phyloP scores from a whole-genome alignment of 2,888 invertebrate species.

The Athripsodes cinereus region DNA sequence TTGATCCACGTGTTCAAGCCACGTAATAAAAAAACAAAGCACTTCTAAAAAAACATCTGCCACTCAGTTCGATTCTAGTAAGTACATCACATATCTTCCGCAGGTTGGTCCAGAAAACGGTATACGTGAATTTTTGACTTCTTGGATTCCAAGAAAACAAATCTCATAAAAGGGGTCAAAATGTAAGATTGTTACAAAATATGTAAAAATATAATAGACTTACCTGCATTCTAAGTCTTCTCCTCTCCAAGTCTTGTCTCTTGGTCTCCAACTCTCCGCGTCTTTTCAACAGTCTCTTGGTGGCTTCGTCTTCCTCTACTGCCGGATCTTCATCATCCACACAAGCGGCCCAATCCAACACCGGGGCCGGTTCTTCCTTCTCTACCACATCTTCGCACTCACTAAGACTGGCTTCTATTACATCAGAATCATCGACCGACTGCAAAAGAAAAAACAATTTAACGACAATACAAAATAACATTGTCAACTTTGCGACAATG shows the following conservation, averaged over 20 bases:
- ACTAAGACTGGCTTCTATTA: constrained; percentile 33
- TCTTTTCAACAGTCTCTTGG: constrained; percentile 39
- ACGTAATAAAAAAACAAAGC: no score
- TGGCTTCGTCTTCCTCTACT: constrained; percentile 38
- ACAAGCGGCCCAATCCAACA: constrained; percentile 30
- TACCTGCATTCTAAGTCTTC: constrained; percentile 44
- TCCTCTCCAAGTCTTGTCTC: constrained; percentile 41
- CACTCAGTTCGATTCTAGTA: no score
- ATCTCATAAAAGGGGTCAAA: no score
- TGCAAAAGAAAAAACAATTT: no score
- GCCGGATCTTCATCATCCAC: constrained; percentile 24
- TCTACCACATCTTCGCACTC: constrained; percentile 45
- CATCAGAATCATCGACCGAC: constrained; percentile 24
- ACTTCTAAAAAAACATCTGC: no score
- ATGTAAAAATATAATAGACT: background rate
- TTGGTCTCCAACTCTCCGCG: constrained; percentile 45
- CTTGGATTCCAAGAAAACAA: no score
- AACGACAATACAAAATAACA: no score
- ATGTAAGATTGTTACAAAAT: background rate
- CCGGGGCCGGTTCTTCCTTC: constrained; percentile 40
- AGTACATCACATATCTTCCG: no score
- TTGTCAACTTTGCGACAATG: no score
- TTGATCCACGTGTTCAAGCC: no score
- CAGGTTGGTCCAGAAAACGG: no score
- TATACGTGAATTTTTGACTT: no score